Conservation (phyloP, 2,113 vertebrate species). For the Leiothrix lutea region DNA sequence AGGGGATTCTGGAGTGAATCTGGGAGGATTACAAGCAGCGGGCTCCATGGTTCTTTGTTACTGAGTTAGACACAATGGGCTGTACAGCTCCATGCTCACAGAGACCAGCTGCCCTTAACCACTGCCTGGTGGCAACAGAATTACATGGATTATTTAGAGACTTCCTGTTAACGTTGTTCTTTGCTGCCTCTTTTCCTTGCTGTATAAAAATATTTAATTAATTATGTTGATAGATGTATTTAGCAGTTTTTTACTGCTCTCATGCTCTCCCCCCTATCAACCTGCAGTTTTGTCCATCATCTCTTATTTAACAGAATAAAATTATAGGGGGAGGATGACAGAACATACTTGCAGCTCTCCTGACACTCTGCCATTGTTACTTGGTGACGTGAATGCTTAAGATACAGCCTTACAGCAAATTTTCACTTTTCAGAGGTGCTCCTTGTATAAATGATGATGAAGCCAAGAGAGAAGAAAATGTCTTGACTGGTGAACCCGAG, state of each 20-base stretch:
- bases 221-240: background rate
- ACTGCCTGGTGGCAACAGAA: background rate
- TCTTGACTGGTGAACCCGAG: slow-evolving; percentile 65
- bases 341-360: background rate
- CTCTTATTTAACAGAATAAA: background rate
- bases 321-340: fast-evolving
- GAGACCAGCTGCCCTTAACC: background rate
- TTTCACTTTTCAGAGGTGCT: slow-evolving; percentile 74
- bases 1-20: background rate
- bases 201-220: background rate
- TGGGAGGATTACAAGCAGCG: background rate
- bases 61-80: background rate
- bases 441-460: slow-evolving; percentile 88
- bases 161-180: background rate
- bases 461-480: slow-evolving; percentile 67
- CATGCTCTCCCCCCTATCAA: background rate
- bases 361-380: background rate
- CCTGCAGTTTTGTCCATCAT: background rate
- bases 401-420: background rate
- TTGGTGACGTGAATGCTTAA: background rate
- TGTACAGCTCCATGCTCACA: background rate
- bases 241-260: background rate
- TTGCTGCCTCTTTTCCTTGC: background rate
- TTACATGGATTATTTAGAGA: background rate
- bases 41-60: background rate